phyloP scores from a whole-genome alignment of 2,888 invertebrate species.

The Dione vanillae region DNA sequence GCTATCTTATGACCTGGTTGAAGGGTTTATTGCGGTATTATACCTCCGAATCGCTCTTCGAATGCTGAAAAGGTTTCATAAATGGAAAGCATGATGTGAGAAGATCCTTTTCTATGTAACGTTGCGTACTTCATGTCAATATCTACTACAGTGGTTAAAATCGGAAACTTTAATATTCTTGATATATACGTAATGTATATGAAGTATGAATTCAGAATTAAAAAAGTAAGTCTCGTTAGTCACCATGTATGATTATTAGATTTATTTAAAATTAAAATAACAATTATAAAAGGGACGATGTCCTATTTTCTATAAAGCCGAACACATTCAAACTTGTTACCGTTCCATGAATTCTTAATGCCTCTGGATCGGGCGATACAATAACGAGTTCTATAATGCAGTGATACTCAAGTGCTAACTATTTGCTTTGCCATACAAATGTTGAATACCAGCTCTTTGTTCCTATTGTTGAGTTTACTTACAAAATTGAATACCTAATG shows the following conservation, averaged over 20 bases:
- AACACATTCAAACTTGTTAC: conserved; percentile 39
- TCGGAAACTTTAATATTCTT: background rate
- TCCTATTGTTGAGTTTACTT: conserved; percentile 21
- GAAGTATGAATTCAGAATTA: no score
- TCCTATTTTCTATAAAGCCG: conserved; percentile 36
- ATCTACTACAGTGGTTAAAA: background rate
- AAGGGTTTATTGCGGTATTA: conserved; percentile 29
- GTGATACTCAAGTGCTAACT: conserved; percentile 32
- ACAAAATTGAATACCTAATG: conserved; percentile 18
- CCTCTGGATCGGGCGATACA: conserved; percentile 34
- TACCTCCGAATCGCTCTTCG: conserved; percentile 35
- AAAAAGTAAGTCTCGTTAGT: no score
- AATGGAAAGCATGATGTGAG: conserved; percentile 28
- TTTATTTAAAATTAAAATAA: background rate
- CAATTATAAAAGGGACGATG: conserved; percentile 4
- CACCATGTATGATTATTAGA: background rate
- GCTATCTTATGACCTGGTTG: conserved; percentile 32
- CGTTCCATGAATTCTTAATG: conserved; percentile 37
- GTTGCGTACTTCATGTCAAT: conserved; percentile 7
- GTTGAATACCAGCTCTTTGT: conserved; percentile 25
- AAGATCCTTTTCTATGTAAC: conserved; percentile 16
- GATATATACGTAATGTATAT: background rate
- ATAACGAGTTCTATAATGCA: conserved; percentile 37
- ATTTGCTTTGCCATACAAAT: conserved; percentile 30
- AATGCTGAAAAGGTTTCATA: conserved; percentile 38